Evolutionary conservation across 2,888 invertebrate genomes (phyloP).

Genomic region (Dione vanillae): DNA sequence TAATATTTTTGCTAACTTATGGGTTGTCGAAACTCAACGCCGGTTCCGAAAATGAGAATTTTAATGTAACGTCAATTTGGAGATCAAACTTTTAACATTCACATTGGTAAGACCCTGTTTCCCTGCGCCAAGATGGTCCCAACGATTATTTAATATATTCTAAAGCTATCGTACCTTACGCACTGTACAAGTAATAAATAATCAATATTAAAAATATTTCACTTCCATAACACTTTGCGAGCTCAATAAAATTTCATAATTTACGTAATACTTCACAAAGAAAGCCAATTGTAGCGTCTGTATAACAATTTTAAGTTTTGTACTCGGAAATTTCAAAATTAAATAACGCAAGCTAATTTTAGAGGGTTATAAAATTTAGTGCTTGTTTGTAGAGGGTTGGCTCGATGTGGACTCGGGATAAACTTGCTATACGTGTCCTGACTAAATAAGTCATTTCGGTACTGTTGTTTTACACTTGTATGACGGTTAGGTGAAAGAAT

Average conservation of each 20-base stretch:
- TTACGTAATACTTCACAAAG: neutral
- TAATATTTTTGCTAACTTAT: no score
- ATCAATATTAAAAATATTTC: neutral
- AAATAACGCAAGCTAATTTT: constrained; percentile 18
- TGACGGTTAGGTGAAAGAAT: neutral
- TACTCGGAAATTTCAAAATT: constrained; percentile 8
- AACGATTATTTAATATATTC: no score
- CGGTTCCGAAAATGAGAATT: no score
- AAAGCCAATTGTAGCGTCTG: neutral
- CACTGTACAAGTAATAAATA: no score
- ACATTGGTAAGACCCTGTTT: no score
- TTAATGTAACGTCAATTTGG: no score
- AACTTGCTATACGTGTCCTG: constrained; percentile 13
- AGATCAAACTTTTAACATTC: no score
- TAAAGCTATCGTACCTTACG: no score
- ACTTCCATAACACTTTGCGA: neutral
- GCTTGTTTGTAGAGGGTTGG: constrained; percentile 3
- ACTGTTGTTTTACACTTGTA: neutral
- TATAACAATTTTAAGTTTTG: constrained; percentile 11
- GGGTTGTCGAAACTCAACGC: no score
- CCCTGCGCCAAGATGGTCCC: no score
- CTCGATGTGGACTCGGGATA: constrained; percentile 19
- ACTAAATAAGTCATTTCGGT: constrained; percentile 2
- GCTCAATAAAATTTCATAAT: neutral
- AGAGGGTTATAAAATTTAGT: constrained; percentile 20